These are phyloP conservation scores for Pholis gunnellus DNA, from an alignment of 2,113 vertebrate species.

Conservation along the genomic window DNA sequence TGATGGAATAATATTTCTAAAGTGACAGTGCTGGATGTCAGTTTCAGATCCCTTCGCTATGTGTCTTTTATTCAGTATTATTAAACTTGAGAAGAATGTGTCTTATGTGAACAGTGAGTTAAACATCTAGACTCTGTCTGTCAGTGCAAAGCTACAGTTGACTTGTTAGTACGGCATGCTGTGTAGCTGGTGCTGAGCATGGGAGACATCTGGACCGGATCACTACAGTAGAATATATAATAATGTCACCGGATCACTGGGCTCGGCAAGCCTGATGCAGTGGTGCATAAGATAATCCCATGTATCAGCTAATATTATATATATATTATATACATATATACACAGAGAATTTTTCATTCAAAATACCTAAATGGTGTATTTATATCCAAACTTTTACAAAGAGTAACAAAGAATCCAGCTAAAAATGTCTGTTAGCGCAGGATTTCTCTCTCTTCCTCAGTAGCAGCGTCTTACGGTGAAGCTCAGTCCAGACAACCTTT, in stretches of 20 bases:
- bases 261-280: constrained; percentile 35
- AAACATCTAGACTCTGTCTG: constrained; percentile 56
- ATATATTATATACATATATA: constrained; percentile 23
- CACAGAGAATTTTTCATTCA: constrained; percentile 70
- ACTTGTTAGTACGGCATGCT: constrained; percentile 64
- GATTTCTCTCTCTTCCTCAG: constrained; percentile 42
- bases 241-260: background rate
- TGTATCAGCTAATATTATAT: constrained; percentile 48
- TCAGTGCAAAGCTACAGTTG: constrained; percentile 64
- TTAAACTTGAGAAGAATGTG: constrained; percentile 3
- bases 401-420: constrained; percentile 75
- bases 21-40: constrained; percentile 79
- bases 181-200: constrained; percentile 30
- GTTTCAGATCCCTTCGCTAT: constrained; percentile 60
- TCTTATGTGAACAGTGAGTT: constrained; percentile 47
- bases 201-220: constrained; percentile 19
- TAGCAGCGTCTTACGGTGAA: constrained; percentile 60
- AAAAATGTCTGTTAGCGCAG: constrained; percentile 52
- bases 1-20: constrained; percentile 61
- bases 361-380: constrained; percentile 71
- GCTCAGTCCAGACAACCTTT: constrained; percentile 24
- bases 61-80: constrained; percentile 3
- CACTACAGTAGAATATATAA: constrained; percentile 31
- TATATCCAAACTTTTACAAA: constrained; percentile 78
- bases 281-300: constrained; percentile 61